A percentile compares a stretch with the other conserved stretches of the same genome.
These are phyloP conservation scores for Sepioteuthis lessoniana DNA, from an alignment of 2,888 invertebrate genomes.

Conservation along the genomic window DNA sequence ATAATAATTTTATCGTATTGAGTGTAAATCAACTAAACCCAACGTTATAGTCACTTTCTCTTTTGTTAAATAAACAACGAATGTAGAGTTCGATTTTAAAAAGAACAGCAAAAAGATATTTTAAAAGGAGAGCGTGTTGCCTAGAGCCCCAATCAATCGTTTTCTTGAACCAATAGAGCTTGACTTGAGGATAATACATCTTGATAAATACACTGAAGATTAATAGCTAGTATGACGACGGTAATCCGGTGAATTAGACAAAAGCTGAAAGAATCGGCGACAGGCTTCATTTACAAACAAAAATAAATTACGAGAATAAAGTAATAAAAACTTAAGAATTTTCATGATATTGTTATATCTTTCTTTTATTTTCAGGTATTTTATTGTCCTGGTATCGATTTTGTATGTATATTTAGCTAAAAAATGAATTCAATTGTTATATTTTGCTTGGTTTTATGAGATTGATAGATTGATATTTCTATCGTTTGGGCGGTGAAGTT, in stretches of 20 bases:
- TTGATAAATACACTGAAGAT: background rate
- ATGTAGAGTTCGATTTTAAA: no score
- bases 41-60: no score
- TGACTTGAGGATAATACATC: background rate
- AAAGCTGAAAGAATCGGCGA: background rate
- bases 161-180: no score
- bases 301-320: background rate
- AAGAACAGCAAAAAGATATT: no score
- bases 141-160: no score
- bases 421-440: background rate
- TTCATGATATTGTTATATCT: background rate
- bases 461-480: background rate
- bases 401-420: background rate
- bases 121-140: no score
- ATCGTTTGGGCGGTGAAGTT: background rate
- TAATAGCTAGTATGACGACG: background rate
- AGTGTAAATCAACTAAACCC: no score
- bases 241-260: background rate
- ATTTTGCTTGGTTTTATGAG: background rate
- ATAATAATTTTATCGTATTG: no score
- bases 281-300: background rate
- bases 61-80: no score
- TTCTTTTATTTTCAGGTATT: background rate
- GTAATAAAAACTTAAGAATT: background rate
- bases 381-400: background rate